Evolutionary conservation across 2,113 vertebrate species (phyloP), one percentile per base, ranked within the genome.

Genomic region (Myotis brandtii): DNA sequence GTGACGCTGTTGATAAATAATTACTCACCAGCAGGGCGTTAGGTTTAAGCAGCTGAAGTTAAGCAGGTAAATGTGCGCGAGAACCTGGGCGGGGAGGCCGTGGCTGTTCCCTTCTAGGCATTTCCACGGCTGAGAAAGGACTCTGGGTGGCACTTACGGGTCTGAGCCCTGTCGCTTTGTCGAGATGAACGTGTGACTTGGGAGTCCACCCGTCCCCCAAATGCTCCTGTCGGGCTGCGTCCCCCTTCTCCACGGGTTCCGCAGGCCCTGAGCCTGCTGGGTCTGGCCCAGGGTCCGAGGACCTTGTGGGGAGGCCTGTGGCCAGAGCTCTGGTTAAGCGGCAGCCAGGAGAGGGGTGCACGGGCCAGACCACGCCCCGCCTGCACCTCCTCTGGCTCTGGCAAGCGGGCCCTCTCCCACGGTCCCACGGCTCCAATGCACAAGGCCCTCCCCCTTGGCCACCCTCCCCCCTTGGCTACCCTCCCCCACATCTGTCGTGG

Each of bases 1-100:
- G 98, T 98, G 98, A 97, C 98, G 97, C 98, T 98, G 98, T 98
- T 99, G 98, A 99, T 99, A 98, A 99, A 99, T 99, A 98, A 99
- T 99, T 99, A 98, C 99, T 98, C 94, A 98, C 27, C 98, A 98
- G 98, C 98, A 96, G 69, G 97, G 97, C 98, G 98, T 98, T 98
- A 98, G 98, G 97, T 97, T 98, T 95, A 97, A 97, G 96, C 97
- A 97, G 52, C 89, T 95, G 97, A 97, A 98, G 98, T 98, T 98
- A 98, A 98, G 98, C 98, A 98, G 96, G 96, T 98, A 98, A 98
- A 97, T 86, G 97, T 96, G 98, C 95, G 96, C 40, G 95, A 98
- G 98, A 97, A 98, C 98, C 98, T 97, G 97, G 94, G 96, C 85
- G 96, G 97, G 97, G 97, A 98, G 98, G 94, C 98, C 86, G 73